phyloP scores from a whole-genome alignment of 2,888 invertebrate species.

The Calameuta filiformis region DNA sequence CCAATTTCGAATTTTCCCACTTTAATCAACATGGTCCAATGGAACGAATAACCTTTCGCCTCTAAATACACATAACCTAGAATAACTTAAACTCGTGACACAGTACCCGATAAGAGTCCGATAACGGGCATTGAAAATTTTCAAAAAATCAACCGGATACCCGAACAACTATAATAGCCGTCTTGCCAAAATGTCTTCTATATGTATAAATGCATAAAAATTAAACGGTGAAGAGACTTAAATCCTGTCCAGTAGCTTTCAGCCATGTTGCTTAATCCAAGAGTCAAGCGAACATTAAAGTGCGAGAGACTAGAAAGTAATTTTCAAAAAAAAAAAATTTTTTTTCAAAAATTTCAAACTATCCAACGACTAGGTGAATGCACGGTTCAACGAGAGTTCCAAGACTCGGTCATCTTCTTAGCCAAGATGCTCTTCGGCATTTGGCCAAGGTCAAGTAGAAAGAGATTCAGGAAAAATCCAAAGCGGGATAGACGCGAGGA shows the following conservation, averaged over 20 bases:
- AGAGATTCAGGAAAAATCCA: background rate
- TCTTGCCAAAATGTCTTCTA: background rate
- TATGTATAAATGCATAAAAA: too few relatives aligned
- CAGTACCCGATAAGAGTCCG: background rate
- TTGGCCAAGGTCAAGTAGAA: background rate
- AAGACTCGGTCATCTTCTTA: background rate
- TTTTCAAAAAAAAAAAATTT: background rate
- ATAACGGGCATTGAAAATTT: background rate
- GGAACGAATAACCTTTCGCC: background rate
- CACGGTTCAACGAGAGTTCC: background rate
- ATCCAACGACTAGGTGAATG: background rate
- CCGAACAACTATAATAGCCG: too few relatives aligned
- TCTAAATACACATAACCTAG: background rate
- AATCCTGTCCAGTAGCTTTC: too few relatives aligned
- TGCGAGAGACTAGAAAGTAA: background rate
- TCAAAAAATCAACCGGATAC: background rate
- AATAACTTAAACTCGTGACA: background rate
- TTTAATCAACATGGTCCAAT: background rate
- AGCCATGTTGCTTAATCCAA: too few relatives aligned
- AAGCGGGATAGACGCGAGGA: background rate
- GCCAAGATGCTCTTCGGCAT: background rate
- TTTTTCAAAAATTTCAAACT: background rate
- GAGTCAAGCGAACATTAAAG: too few relatives aligned
- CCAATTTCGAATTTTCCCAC: background rate
- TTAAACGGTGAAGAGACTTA: too few relatives aligned